phyloP scores from a whole-genome alignment of 2,113 vertebrate species.

The Tragelaphus imberbis region DNA sequence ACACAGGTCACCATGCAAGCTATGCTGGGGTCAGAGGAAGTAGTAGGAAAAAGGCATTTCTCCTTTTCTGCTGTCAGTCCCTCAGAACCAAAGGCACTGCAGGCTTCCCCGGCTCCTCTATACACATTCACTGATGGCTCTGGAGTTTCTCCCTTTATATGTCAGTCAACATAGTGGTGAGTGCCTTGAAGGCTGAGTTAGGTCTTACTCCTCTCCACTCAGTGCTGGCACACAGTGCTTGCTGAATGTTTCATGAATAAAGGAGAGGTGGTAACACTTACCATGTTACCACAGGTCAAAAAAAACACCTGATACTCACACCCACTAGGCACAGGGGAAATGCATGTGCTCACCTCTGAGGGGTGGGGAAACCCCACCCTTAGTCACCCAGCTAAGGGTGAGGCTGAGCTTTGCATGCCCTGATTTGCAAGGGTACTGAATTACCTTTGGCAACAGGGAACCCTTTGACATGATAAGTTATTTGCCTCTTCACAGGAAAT shows the following conservation, averaged over 20 bases:
- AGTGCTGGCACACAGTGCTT: not conserved
- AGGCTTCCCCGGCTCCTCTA: not conserved
- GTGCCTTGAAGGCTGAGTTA: not conserved
- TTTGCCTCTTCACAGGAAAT: not conserved
- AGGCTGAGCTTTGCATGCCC: not conserved
- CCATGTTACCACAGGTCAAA: conserved; percentile 46
- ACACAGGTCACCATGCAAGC: not conserved
- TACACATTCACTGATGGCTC: not conserved
- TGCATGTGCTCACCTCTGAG: not conserved
- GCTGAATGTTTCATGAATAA: conserved; percentile 58
- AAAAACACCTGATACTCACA: conserved; percentile 17
- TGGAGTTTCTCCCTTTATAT: not conserved
- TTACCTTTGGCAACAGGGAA: not conserved
- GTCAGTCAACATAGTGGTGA: not conserved
- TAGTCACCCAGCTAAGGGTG: not conserved
- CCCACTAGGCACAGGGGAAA: not conserved
- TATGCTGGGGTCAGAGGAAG: not conserved
- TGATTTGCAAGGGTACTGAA: not conserved
- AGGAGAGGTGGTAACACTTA: conserved; percentile 36
- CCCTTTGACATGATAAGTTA: not conserved
- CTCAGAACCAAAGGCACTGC: not conserved
- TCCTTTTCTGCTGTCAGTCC: not conserved
- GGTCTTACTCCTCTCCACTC: not conserved
- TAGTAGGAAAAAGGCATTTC: not conserved
- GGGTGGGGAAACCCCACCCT: not conserved